phyloP scores from a whole-genome alignment of 2,888 invertebrate species.

The Nomada fabriciana region DNA sequence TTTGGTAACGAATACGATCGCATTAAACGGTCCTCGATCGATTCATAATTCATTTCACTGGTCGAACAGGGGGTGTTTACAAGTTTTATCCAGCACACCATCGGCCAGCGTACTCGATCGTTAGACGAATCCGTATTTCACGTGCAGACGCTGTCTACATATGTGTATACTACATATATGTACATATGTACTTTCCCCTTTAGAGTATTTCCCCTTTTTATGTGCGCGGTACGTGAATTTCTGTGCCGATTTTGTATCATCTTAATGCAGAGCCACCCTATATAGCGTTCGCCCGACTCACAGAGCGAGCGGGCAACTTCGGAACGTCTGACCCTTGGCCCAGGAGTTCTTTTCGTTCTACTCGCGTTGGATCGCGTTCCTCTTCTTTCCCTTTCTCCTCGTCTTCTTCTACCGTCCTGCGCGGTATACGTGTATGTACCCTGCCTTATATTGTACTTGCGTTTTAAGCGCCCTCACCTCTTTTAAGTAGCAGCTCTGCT shows the following conservation, averaged over 20 bases:
- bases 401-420: slow-evolving; percentile 57
- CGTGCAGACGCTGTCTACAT: slow-evolving; percentile 31
- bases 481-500: slow-evolving; percentile 76
- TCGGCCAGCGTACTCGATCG: slow-evolving; percentile 5
- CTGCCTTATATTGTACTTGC: slow-evolving; percentile 78
- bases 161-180: too few species aligned
- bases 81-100: slow-evolving; percentile 15
- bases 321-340: slow-evolving; percentile 81
- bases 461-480: slow-evolving; percentile 76
- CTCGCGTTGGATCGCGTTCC: slow-evolving; percentile 71
- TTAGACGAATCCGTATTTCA: slow-evolving; percentile 61
- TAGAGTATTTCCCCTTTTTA: slow-evolving; percentile 44
- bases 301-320: slow-evolving; percentile 79
- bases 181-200: slow-evolving; percentile 26
- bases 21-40: slow-evolving; percentile 56
- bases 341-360: slow-evolving; percentile 77
- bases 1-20: slow-evolving; percentile 56
- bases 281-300: slow-evolving; percentile 75
- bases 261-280: slow-evolving; percentile 62
- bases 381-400: slow-evolving; percentile 50
- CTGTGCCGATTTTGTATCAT: slow-evolving; percentile 59
- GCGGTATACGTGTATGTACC: slow-evolving; percentile 43
- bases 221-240: slow-evolving; percentile 57
- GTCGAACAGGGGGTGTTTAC: slow-evolving; percentile 25
- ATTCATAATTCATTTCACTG: slow-evolving; percentile 66